phyloP scores from a whole-genome alignment of 2,113 vertebrate genomes.

The Engraulis encrasicolus region DNA sequence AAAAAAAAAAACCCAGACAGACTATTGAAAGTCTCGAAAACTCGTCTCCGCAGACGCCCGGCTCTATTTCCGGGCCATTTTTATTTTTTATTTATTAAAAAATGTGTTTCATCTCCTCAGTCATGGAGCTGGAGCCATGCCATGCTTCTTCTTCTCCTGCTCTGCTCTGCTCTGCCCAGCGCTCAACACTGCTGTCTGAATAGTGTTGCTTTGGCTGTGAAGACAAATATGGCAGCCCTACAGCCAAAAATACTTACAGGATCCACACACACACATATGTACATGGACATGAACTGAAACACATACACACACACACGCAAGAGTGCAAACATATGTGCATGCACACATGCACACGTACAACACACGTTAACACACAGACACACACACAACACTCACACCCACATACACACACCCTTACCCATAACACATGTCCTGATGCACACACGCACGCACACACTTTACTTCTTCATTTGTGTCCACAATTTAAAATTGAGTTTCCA shows the following conservation, averaged over 20 bases:
- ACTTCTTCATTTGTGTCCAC: too few species aligned
- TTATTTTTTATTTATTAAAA: too few species aligned
- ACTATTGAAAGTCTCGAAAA: not conserved
- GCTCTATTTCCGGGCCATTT: not conserved
- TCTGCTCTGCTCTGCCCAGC: not conserved
- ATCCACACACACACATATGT: not conserved
- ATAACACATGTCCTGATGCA: too few species aligned
- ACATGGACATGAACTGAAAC: not conserved
- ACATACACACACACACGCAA: too few species aligned
- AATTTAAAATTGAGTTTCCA: too few species aligned
- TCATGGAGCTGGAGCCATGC: not conserved
- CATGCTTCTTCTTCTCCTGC: not conserved
- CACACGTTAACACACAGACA: too few species aligned
- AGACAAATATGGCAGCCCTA: not conserved
- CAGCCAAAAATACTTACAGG: too few species aligned
- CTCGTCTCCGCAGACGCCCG: not conserved
- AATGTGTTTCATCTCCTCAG: not conserved
- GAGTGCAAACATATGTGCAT: not conserved
- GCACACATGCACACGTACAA: too few species aligned
- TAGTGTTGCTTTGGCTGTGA: not conserved
- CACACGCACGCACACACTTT: too few species aligned
- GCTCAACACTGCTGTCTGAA: not conserved
- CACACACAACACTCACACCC: too few species aligned
- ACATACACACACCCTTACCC: too few species aligned
- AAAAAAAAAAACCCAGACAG: not conserved